phyloP scores from a whole-genome alignment of 2,113 vertebrate genomes.

The Sminthopsis crassicaudata region DNA sequence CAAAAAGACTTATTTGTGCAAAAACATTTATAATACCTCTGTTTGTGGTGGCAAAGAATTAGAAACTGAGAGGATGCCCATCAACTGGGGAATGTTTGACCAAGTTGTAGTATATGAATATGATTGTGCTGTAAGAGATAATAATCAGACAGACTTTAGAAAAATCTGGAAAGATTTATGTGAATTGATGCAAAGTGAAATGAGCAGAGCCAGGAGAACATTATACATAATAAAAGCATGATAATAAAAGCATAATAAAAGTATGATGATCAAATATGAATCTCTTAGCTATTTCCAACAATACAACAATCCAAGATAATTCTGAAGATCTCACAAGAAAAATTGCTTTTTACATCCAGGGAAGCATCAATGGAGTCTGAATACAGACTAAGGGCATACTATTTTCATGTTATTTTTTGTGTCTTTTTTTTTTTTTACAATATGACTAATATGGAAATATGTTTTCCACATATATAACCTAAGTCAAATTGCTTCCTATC shows the following conservation, averaged over 20 bases:
- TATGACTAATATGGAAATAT: neutral
- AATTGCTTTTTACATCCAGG: neutral
- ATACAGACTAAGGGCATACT: neutral
- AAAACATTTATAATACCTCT: neutral
- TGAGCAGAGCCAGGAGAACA: neutral
- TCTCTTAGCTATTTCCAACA: neutral
- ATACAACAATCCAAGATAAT: neutral
- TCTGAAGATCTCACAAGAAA: neutral
- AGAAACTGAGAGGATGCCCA: neutral
- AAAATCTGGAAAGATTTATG: neutral
- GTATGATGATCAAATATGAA: neutral
- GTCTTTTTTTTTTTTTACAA: neutral
- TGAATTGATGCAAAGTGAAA: neutral
- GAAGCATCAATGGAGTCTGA: neutral
- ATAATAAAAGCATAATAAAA: too few relatives aligned
- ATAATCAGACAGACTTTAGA: neutral
- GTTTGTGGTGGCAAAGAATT: neutral
- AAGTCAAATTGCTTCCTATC: neutral
- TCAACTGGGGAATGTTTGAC: neutral
- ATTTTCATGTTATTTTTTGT: neutral
- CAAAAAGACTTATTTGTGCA: neutral
- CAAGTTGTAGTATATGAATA: neutral
- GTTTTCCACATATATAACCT: neutral
- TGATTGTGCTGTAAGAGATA: neutral
- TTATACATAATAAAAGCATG: neutral